A percentile compares a stretch with the other conserved stretches of the same genome.
phyloP scores from a whole-genome alignment of 2,797 vertebrate species.

The Crenichthys baileyi region DNA sequence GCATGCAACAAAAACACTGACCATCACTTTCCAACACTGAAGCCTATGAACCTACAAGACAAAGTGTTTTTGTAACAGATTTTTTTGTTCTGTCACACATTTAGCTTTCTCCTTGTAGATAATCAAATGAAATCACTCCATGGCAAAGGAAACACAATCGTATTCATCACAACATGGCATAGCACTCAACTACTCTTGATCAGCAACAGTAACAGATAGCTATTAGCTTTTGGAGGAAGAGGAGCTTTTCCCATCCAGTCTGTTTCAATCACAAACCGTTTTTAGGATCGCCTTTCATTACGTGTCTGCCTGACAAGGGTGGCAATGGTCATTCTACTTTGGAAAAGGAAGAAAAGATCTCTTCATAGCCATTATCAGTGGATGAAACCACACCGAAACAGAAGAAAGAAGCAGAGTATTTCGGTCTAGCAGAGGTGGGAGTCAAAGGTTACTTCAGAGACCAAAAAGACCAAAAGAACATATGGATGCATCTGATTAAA shows the following conservation, averaged over 20 bases:
- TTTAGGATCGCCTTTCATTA: neutral
- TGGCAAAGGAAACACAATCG: slow-evolving; percentile 26
- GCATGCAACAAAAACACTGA: slow-evolving; percentile 17
- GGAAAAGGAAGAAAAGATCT: neutral
- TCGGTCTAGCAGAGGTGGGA: neutral
- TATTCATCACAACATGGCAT: slow-evolving; percentile 1
- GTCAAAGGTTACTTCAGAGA: neutral
- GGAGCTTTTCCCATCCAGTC: neutral
- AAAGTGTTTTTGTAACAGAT: neutral
- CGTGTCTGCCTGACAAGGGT: neutral
- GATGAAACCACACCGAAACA: too few species aligned
- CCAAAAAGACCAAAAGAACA: neutral
- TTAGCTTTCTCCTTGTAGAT: slow-evolving; percentile 50
- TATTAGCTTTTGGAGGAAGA: neutral
- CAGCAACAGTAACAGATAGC: neutral
- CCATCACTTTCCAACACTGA: neutral
- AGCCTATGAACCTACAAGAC: neutral
- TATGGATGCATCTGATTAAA: slow-evolving; percentile 2
- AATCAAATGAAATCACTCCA: slow-evolving; percentile 38
- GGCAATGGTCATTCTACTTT: too few species aligned
- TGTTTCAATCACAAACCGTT: neutral
- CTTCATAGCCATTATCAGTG: neutral
- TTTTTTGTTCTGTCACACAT: slow-evolving; percentile 26
- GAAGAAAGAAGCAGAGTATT: neutral
- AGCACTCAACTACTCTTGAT: slow-evolving; percentile 4